Evolutionary conservation across 2,888 invertebrate genomes (phyloP), one percentile per base, ranked within the genome.

Genomic region (Odontomyia ornata): DNA sequence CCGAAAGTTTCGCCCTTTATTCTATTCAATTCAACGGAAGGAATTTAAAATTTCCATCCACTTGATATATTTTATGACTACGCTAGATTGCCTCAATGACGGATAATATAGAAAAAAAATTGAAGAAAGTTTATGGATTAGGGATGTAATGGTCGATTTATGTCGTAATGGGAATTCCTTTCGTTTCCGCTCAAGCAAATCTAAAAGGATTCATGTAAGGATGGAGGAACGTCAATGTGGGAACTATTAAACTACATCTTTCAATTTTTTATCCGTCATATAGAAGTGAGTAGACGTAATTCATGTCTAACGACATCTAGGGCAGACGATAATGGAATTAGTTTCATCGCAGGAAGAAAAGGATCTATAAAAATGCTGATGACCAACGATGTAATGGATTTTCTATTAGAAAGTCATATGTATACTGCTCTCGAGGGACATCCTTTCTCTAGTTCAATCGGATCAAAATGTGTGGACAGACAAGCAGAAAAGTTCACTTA

Each of bases 81-180:
- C 64, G 11, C 30, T 27, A 64, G 30, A 64, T 64, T 64, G 64
- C 30, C 28, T 28, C 64, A 36, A 36, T 36, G 36, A 36, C 36
- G 9, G 36, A 36, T 36, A 36, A 36, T 36, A 36, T 9, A 52
- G 52, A 52, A 25, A 62, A 62, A 36, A 27, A 62, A 62, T 27
- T 62, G 36, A 36, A 65, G 27, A 27, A 65, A 36, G n/a, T 65
- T 65, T 30, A n/a, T 36, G 36, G 18, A 65, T 36, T 15, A 21
- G 13, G 65, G 36, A 65, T 43, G 65, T 36, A 65, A 65, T 65
- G 65, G 65, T 65, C 65, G 43, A 65, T 65, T 65, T 65, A 65
- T 65, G 65, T 27, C 27, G 65, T 65, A 65, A 65, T 65, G 43
- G 65, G 43, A 30, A 65, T 7, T 43, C 36, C 65, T 52, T 52